Evolutionary conservation across 2,888 invertebrate genomes (phyloP), one percentile per base, ranked within the genome.

Genomic region (Cantharis rufa): DNA sequence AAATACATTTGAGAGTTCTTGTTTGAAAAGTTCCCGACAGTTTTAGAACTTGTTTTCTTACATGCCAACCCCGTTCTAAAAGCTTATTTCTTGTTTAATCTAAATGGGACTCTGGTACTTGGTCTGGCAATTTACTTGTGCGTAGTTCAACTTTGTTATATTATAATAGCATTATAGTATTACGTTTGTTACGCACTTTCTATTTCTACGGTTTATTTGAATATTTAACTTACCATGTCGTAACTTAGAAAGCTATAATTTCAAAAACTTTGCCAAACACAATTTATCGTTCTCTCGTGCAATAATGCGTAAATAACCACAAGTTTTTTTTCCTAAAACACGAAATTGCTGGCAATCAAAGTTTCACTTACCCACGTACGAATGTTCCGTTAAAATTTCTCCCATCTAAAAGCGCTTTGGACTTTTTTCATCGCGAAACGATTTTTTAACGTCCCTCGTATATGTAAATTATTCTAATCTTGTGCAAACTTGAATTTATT

Each of bases 31-130:
- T 83, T 82, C 80, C 83, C 80, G 83, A 80, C 81, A 81, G 84
- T 83, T 83, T 81, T 82, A 81, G 83, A 83, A 84, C 83, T 83
- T 81, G 83, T 82, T 84, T 83, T 83, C 79, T 79, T 80, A 74
- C 73, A 78, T 75, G 48, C 48, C 64, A 72, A 71, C 76, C 74
- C 74, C 74, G 77, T 74, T 79, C 81, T 83, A 84, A 83, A 82
- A 82, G 83, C 83, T 83, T 84, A 83, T 82, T 84, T 81, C 83
- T 81, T 83, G 80, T 84, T 84, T 83, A 84, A 85, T 84, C 84
- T 84, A 82, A 81, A 84, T 81, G 82, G 80, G 81, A 82, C 82
- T 82, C 28, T 28, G 13, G 28, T 82, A 82, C 82, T 83, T 82
- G 81, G 82, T 80, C 81, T 81, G 83, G 82, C 81, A 82, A 81